A percentile compares a stretch with the other conserved stretches of the same genome.
Conservation (phyloP, 2,113 vertebrate genomes). For the Cynopterus brachyotis region DNA sequence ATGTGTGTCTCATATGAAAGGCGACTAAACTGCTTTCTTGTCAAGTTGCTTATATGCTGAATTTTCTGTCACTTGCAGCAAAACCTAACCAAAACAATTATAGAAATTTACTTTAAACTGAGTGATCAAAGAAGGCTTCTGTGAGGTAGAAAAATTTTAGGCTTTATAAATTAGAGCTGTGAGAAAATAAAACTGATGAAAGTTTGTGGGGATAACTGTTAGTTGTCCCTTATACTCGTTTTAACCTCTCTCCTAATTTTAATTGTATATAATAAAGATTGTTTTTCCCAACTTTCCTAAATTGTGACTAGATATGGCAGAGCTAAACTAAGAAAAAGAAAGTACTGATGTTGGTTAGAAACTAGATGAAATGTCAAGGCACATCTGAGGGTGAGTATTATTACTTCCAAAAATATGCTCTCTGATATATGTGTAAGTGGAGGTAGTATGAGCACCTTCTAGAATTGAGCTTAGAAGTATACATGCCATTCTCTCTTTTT, state of each 20-base stretch:
- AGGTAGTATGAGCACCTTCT: neutral
- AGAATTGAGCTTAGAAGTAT: neutral
- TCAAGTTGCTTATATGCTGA: neutral
- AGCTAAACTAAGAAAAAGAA: neutral
- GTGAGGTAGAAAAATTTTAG: neutral
- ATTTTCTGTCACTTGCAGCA: neutral
- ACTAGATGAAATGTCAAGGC: neutral
- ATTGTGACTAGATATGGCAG: neutral
- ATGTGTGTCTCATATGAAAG: neutral
- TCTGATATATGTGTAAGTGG: neutral
- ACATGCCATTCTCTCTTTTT: neutral
- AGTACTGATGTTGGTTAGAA: neutral
- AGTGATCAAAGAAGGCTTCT: neutral
- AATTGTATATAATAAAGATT: neutral
- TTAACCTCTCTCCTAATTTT: neutral
- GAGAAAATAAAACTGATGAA: neutral
- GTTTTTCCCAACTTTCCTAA: neutral
- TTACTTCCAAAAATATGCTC: neutral
- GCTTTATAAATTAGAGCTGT: neutral
- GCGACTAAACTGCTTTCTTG: neutral
- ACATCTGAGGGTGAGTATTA: neutral
- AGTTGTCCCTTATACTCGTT: neutral
- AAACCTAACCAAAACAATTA: neutral
- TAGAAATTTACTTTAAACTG: neutral
- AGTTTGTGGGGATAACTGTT: neutral